Conservation (phyloP, 1,140 invertebrate species). For the Drosophila navojoa region DNA sequence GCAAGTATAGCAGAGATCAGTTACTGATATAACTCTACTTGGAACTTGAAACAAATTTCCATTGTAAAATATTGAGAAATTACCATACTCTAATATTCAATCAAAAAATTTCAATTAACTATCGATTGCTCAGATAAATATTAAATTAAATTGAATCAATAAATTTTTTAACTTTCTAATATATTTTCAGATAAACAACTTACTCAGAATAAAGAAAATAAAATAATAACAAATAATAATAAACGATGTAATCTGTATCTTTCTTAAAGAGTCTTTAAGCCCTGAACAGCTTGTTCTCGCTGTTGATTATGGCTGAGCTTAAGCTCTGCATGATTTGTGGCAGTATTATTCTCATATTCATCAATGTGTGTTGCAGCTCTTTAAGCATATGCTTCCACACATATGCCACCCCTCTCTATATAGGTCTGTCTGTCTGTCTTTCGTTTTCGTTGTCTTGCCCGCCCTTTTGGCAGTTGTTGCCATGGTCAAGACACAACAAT, state of each 20-base stretch:
- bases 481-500: conserved; percentile 44
- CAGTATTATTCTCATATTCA: neutral
- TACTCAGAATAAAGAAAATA: too few relatives aligned
- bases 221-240: too few relatives aligned
- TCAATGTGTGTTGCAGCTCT: neutral
- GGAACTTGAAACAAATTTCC: too few relatives aligned
- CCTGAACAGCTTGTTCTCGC: neutral
- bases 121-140: too few relatives aligned
- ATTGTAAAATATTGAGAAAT: too few relatives aligned
- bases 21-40: too few relatives aligned
- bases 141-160: too few relatives aligned
- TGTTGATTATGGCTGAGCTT: neutral
- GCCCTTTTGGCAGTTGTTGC: conserved; percentile 32
- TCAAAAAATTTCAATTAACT: too few relatives aligned
- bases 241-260: neutral
- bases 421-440: neutral
- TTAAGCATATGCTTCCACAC: conserved; percentile 16
- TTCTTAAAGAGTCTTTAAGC: neutral
- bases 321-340: neutral
- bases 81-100: too few relatives aligned
- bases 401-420: conserved; percentile 6
- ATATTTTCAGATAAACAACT: too few relatives aligned
- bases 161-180: too few relatives aligned
- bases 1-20: too few relatives aligned
- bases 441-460: conserved; percentile 2